Evolutionary conservation across 2,797 vertebrate genomes (phyloP).

Genomic region (Clamator glandarius): DNA sequence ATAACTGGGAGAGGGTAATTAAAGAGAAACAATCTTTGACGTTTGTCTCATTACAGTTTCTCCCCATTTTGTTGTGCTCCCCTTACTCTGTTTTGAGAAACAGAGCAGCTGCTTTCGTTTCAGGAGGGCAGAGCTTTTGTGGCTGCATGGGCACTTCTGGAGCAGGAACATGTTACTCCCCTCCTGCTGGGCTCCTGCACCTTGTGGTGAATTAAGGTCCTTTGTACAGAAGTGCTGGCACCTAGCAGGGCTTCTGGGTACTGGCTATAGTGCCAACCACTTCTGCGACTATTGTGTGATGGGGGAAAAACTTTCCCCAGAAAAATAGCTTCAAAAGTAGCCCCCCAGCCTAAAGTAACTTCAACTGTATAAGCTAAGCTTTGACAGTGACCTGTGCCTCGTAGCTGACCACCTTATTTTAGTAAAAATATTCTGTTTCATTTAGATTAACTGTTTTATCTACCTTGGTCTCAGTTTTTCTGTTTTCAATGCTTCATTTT

Average conservation of each 20-base stretch:
- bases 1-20: slow-evolving; percentile 55
- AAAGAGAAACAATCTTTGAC: slow-evolving; percentile 69
- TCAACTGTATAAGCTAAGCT: background rate
- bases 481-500: background rate
- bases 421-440: background rate
- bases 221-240: background rate
- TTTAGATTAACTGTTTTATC: background rate
- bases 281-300: background rate
- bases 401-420: background rate
- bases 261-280: background rate
- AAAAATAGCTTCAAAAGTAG: background rate
- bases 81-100: background rate
- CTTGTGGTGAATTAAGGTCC: background rate
- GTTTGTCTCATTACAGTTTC: slow-evolving; percentile 42
- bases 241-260: background rate
- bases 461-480: background rate
- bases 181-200: background rate
- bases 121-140: rapidly evolving
- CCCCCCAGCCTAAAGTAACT: background rate
- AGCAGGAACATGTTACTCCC: background rate
- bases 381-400: background rate
- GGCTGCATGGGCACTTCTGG: background rate
- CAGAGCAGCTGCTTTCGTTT: background rate
- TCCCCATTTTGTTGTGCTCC: background rate
- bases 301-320: background rate